Evolutionary conservation across 1,140 invertebrate genomes (phyloP), one percentile per base, ranked within the genome.

Genomic region (Philotrypesis tridentata): DNA sequence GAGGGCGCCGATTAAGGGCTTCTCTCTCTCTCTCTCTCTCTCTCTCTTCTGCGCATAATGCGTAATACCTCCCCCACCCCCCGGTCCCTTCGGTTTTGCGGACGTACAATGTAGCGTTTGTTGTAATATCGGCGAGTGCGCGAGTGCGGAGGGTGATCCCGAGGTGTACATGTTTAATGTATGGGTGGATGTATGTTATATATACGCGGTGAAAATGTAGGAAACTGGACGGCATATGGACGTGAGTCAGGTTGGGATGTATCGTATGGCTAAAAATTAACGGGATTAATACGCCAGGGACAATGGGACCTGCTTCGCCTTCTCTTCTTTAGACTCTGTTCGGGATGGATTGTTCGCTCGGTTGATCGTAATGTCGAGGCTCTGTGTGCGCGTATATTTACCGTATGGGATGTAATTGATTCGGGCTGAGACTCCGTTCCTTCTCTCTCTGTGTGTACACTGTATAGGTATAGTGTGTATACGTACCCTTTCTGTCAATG

Each of bases 1-100:
- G 55, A 48, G 23, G 60, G 71, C 43, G 17, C 9, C 43, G 70
- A 80, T 80, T 80, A 80, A 74, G 73, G 67, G 71, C 43, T 80
- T 55, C 48, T 55, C 48, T 43, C 37, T 40, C 37, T 40, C 37
- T 40, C 37, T 40, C 37, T 40, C 14, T 48, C 43, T 48, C 17
- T 48, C 43, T 48, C 43, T 48, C 17, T 48, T 55, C 29, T 31
- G 67, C 40, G 9, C 43, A 37, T 55, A 55, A 55, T 29, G 37
- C 29, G 3, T 60, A 70, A 60, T 68, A 79, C 6, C 40, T 21
- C 14, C 21, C 67, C 29, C 31, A 25, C 29, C 67, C 29, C 27
- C 14, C 17, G 12, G n/a, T n/a, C n/a, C n/a, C n/a, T n/a, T n/a
- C n/a, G n/a, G n/a, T n/a, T 81, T 77, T 74, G 29, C 31, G 5